Evolutionary conservation across 2,113 vertebrate species (phyloP), one percentile per base, ranked within the genome.

Genomic region (Puma concolor): DNA sequence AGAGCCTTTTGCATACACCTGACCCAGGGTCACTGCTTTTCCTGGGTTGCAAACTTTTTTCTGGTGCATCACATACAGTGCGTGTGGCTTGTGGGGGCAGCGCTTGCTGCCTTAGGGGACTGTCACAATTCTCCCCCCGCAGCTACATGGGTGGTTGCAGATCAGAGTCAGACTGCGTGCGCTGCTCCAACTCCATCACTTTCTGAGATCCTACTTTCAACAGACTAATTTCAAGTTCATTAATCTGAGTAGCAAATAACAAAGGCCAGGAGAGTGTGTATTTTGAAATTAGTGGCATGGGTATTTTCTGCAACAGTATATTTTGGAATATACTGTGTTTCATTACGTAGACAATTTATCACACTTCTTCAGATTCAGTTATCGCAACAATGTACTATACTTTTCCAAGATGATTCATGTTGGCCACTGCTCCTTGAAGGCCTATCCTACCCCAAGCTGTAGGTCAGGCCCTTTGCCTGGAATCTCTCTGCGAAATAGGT

Each of bases 331-430:
- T 67, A 38, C 17, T 33, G 3, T 11, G 25, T 48, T 96, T 79
- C 38, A 21, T n/a, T 38, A 21, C 31, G 21, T 4, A 52, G 29
- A 29, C 67, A 79, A 41, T 12, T 44, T 16, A 29, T 12, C 3
- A 4, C 2, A 4, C 13, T 38, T 38, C 41, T 54, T 36, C 19
- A 63, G 7, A 69, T 11, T 77, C 44, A 1, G 21, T 44, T 23
- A 14, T 5, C 2, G 1, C 4, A 19, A 83, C 19, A 7, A 15
- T 0, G 1, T 5, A 12, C 41, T 3, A 5, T 16, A 0, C 52
- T 89, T 60, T 72, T 44, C 67, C 77, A n/a, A 38, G 50, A 33
- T 1, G 44, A 57, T 27, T 3, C 3, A 25, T 3, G 1, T 1
- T 31, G 15, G 52, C 63, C 21, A 48, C 7, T 0, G 1, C 31